Evolutionary conservation across 2,797 vertebrate species (phyloP), one percentile per base, ranked within the genome.

Genomic region (Scarus forsteni): DNA sequence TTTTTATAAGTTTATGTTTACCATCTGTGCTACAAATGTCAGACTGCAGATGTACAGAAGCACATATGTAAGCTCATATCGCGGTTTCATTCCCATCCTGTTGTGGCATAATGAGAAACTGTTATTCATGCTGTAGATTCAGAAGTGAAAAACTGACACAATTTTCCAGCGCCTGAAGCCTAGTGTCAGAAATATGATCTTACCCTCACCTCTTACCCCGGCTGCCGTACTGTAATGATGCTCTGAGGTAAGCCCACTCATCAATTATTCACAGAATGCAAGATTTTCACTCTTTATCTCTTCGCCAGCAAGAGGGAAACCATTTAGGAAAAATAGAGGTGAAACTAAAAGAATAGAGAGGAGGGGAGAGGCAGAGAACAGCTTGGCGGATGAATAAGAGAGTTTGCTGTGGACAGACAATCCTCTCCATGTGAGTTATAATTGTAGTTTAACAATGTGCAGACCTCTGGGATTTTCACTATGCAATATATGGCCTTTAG

Each of bases 381-480:
- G 52, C 60, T 85, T 62, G 67, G 53, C 3, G 16, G 79, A 65
- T 72, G 84, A 90, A 85, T 73, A 70, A 70, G 54, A 78, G 60
- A 69, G 74, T 75, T 75, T 77, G 82, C 45, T 7, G 71, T 81
- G 73, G 86, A 87, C 76, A 76, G 86, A 89, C 88, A 85, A 93
- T 91, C 81, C 78, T 81, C 87, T 89, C 85, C 68, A 80, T 89
- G 65, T 84, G 87, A 91, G 92, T 94, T 94, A 91, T 94, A 93
- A 94, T 94, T 94, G 94, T 94, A 88, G 83, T 94, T 96, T 93
- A 92, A 94, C 92, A 80, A 87, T 93, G 92, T 90, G 81, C 61
- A 69, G 90, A 90, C 92, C 90, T 90, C 76, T 62, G 88, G 91
- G 94, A 91, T 80, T 86, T 80, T 90, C 78, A 55, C 79, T 84